Evolutionary conservation across 2,888 invertebrate genomes (phyloP), one percentile per base, ranked within the genome.

Genomic region (Scaptomyza reducta): DNA sequence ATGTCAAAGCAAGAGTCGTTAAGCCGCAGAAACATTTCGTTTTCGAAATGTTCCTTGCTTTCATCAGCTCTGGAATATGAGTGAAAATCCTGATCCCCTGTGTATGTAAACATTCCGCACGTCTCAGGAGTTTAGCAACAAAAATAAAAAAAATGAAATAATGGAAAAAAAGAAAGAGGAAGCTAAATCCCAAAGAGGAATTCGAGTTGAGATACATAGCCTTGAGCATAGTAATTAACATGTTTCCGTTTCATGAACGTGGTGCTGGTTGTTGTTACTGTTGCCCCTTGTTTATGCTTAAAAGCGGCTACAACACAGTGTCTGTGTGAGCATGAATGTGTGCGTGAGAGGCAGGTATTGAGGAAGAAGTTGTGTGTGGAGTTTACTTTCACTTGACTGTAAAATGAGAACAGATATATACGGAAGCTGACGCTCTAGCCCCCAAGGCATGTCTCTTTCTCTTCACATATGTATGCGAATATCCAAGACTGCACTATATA

Each of bases 181-280:
- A 51, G 35, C 53, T 70, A 59, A 61, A 58, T 84, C 69, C 78
- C 63, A 40, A 16, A 56, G 61, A 76, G 81, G 66, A 82, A 82
- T 85, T 70, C 61, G 70, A 69, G 71, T 56, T 67, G 16, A 64
- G 85, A 66, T 69, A 77, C 69, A 81, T 84, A 87, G 90, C 90
- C 89, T 88, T 89, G 89, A 79, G 89, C 89, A 59, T 74, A 87
- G 90, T 87, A 89, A 89, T 89, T 89, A 89, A 89, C 88, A 89
- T 89, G 90, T 83, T 90, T 89, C 87, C 89, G 80, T 89, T 89
- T 74, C 82, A 78, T 53, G 74, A 83, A 61, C 71, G 66, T 64
- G 63, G 61, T 40, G 51, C 46, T 49, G 44, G 18, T 10, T 38
- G 38, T 53, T 18, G 44, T 14, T 53, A 50, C 41, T 51, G 18